Evolutionary conservation across 2,797 vertebrate species (phyloP).

Genomic region (Cyclopterus lumpus): DNA sequence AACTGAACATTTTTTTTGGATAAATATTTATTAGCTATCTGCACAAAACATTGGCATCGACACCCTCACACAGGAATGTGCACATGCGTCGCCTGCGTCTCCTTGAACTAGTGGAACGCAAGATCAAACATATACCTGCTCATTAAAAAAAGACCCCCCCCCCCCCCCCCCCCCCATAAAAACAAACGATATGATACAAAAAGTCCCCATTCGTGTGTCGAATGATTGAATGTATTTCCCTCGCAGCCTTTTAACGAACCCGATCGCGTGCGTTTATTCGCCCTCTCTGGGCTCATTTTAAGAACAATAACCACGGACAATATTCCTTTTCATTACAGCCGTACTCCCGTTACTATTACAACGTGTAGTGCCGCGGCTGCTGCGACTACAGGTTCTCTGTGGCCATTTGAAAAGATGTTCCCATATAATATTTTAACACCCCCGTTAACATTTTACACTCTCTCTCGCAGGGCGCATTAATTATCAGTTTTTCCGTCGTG

Average conservation of each 20-base stretch:
- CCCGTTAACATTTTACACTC: slow-evolving; percentile 5
- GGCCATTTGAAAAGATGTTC: neutral
- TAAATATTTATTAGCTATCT: too few species aligned
- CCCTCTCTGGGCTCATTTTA: neutral
- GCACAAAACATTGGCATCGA: too few species aligned
- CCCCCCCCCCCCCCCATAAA: too few species aligned
- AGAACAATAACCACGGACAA: neutral
- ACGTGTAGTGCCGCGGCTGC: neutral
- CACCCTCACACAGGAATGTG: too few species aligned
- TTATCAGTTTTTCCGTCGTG: too few species aligned
- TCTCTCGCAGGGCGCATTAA: neutral
- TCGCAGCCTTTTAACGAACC: neutral
- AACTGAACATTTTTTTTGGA: too few species aligned
- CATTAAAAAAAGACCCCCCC: too few species aligned
- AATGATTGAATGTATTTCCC: neutral
- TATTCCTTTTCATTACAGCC: neutral
- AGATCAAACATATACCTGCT: too few species aligned
- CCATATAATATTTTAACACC: neutral
- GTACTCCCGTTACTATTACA: neutral
- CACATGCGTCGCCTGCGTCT: too few species aligned
- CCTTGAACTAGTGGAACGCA: too few species aligned
- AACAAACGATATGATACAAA: neutral
- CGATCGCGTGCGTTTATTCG: slow-evolving; percentile 2
- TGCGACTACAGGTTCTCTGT: neutral
- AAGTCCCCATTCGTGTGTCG: neutral